Base-by-base conservation (phyloP, 2,888 invertebrate species). In the Clitarchus hookeri region DNA sequence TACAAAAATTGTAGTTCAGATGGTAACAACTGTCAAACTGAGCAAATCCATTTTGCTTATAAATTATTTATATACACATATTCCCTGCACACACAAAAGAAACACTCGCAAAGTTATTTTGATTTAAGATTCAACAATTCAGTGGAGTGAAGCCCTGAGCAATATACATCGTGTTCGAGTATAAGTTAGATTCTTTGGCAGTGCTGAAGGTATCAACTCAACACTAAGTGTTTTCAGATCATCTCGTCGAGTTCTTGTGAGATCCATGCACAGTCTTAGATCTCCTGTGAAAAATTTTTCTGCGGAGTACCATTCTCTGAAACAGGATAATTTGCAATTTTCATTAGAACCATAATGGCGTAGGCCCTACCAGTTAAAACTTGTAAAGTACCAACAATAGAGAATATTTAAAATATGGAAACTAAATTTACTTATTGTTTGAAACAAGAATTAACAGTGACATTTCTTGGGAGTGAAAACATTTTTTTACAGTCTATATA, bases 211-310 rank as follows among this genome's bases (percentile, higher is more conserved):
- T 19, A 65, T 9, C 65, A 65, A 6, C 8, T 11, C 65, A 65
- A 16, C 8, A n/a, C 16, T 65, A 65, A 65, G 0, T 16, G 53
- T 65, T 65, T 65, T 65, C n/a, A n/a, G 19, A 65, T 65, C 65
- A 65, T n/a, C 65, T 65, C 2, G 65, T n/a, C 4, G 82, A 27
- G 44, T 82, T 82, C 82, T 88, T 88, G 88, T 91, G 91, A n/a
- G 91, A 89, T 83, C 91, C 91, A 88, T 92, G 92, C 27, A 92
- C 91, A 9, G 92, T 92, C 89, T 92, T 92, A 89, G 92, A 92
- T 88, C 91, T 91, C 88, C 92, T 27, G 27, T 82, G 82, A 27
- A 82, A 82, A 82, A 44, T 44, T 82, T 82, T 82, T 27, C 82
- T 27, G 12, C 44, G 27, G 0, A 27, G 27, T 27, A 82, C 26